These are phyloP conservation scores for Daktulosphaira vitifoliae DNA, from an alignment of 1,140 invertebrate genomes.

Conservation along the genomic window DNA sequence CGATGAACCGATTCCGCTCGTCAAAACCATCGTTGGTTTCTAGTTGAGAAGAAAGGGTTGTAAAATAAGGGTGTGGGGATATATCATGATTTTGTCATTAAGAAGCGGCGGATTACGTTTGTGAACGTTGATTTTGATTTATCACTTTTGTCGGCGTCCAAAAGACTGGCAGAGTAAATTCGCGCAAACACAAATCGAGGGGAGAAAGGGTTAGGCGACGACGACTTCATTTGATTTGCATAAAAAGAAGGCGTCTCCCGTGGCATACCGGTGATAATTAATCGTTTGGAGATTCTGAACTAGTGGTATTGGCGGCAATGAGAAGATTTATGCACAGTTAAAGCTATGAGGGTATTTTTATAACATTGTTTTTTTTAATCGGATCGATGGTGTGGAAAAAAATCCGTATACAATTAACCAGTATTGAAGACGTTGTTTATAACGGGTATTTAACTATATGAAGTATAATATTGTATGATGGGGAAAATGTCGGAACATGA, in stretches of 20 bases:
- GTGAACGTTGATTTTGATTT: constrained; percentile 28
- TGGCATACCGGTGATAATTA: constrained; percentile 17
- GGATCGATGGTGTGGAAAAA: neutral
- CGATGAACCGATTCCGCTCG: no score
- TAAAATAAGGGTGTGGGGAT: constrained; percentile 2
- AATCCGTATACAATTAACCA: constrained; percentile 14
- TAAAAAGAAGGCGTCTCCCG: constrained; percentile 3
- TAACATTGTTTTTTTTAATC: neutral
- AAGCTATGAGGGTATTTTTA: neutral
- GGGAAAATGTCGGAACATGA: no score
- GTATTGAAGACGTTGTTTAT: neutral
- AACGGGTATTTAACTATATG: no score
- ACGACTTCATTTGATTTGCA: constrained; percentile 26
- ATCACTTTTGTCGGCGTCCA: constrained; percentile 17
- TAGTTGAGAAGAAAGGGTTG: constrained; percentile 27
- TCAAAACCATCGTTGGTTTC: no score
- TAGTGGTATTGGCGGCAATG: neutral
- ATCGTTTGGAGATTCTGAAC: neutral
- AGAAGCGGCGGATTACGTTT: constrained; percentile 23
- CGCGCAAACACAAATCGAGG: neutral
- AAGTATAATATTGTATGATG: no score
- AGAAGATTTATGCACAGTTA: constrained; percentile 6
- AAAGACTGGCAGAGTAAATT: neutral
- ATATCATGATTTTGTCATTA: constrained; percentile 26
- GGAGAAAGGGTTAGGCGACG: constrained; percentile 20